Conservation (phyloP, 1,140 invertebrate genomes). For the Heliothis virescens region DNA sequence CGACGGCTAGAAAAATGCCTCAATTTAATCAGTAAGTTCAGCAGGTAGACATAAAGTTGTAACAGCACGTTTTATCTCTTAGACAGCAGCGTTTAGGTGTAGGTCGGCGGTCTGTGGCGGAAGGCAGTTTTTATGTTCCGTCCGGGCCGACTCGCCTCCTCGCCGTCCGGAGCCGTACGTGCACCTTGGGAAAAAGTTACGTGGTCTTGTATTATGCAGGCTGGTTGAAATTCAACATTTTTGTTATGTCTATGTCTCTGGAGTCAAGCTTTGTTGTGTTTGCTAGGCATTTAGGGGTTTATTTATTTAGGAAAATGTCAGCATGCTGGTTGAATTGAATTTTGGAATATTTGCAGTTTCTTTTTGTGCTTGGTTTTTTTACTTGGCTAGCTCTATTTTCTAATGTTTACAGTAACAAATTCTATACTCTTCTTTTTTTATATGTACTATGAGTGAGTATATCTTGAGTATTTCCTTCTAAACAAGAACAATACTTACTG, state of each 20-base stretch:
- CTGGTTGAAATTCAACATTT: constrained; percentile 39
- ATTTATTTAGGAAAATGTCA: background rate
- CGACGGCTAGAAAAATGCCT: constrained; percentile 24
- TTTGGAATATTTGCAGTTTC: too few relatives aligned
- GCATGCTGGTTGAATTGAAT: too few relatives aligned
- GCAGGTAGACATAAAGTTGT: constrained; percentile 40
- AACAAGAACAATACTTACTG: too few relatives aligned
- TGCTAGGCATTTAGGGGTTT: background rate
- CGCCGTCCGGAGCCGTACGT: constrained; percentile 24
- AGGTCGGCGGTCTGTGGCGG: constrained; percentile 46
- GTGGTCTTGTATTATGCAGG: constrained; percentile 42
- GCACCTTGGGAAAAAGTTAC: constrained; percentile 48
- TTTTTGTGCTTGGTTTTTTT: too few relatives aligned
- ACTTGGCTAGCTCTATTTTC: too few relatives aligned
- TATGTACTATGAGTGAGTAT: too few relatives aligned
- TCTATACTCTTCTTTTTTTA: background rate
- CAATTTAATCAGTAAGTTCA: constrained; percentile 38
- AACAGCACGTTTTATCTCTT: constrained; percentile 50
- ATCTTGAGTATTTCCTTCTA: too few relatives aligned
- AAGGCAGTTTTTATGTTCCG: constrained; percentile 54
- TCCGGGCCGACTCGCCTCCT: constrained; percentile 14
- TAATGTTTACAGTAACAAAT: background rate
- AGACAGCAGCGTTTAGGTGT: constrained; percentile 41
- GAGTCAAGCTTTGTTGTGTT: constrained; percentile 20
- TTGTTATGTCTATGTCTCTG: constrained; percentile 37